A percentile compares a stretch with the other conserved stretches of the same genome.
Evolutionary conservation across 2,113 vertebrate species (phyloP).

Genomic region (Promerops cafer): DNA sequence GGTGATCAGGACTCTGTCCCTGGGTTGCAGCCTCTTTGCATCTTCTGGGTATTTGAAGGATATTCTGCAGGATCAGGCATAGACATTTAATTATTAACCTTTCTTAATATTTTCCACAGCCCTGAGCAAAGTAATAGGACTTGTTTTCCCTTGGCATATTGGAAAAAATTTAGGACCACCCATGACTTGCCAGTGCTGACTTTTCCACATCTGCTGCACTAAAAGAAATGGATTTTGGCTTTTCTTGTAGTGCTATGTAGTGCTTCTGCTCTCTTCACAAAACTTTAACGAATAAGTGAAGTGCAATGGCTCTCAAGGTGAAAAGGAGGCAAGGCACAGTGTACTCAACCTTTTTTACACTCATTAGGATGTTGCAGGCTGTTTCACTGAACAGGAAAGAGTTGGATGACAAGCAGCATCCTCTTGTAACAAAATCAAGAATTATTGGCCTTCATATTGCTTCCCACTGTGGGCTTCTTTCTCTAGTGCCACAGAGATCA

Average conservation of each 20-base stretch:
- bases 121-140: background rate
- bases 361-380: background rate
- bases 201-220: background rate
- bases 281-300: background rate
- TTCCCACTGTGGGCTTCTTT: background rate
- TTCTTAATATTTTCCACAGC: background rate
- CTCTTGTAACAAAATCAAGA: background rate
- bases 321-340: background rate
- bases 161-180: background rate
- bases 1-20: background rate
- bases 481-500: background rate
- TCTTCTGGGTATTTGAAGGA: background rate
- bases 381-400: background rate
- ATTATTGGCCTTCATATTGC: background rate
- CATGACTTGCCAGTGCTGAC: background rate
- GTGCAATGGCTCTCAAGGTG: background rate
- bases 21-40: background rate
- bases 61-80: background rate
- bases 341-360: background rate
- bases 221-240: background rate
- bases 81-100: background rate
- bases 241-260: no score
- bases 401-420: background rate
- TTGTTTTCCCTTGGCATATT: background rate
- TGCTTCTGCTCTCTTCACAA: background rate